Percentiles rank a stretch among this genome's conserved stretches.
phyloP scores from a whole-genome alignment of 2,797 vertebrate genomes.

The Eurystomus glaucurus region DNA sequence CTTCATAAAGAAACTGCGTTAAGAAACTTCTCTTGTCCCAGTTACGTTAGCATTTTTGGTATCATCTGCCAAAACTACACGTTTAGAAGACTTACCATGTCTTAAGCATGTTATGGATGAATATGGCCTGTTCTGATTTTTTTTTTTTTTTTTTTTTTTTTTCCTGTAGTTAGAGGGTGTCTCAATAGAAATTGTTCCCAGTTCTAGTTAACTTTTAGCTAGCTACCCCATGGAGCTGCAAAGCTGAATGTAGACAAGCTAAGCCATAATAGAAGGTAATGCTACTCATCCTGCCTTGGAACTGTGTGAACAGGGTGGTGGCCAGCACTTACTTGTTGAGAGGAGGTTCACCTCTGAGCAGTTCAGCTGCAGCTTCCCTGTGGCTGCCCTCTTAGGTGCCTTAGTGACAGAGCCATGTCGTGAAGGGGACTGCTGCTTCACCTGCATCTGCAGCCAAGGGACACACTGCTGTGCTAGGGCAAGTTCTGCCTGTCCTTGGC shows the following conservation, averaged over 20 bases:
- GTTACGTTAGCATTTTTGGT: background rate
- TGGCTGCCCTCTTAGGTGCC: accelerated
- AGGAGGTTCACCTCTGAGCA: background rate
- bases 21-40: background rate
- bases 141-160: background rate
- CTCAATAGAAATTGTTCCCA: background rate
- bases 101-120: background rate
- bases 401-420: accelerated
- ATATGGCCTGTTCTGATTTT: background rate
- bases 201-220: background rate
- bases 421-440: accelerated
- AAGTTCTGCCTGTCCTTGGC: background rate
- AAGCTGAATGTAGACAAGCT: background rate
- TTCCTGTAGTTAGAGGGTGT: background rate
- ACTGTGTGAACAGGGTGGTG: accelerated
- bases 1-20: background rate
- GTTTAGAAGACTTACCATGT: background rate
- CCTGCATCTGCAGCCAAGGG: too few relatives aligned
- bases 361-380: background rate
- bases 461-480: background rate
- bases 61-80: background rate
- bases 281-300: background rate
- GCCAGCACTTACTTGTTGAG: background rate
- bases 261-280: background rate
- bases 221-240: background rate